Evolutionary conservation across 2,797 vertebrate species (phyloP).

Genomic region (Platalea minor): DNA sequence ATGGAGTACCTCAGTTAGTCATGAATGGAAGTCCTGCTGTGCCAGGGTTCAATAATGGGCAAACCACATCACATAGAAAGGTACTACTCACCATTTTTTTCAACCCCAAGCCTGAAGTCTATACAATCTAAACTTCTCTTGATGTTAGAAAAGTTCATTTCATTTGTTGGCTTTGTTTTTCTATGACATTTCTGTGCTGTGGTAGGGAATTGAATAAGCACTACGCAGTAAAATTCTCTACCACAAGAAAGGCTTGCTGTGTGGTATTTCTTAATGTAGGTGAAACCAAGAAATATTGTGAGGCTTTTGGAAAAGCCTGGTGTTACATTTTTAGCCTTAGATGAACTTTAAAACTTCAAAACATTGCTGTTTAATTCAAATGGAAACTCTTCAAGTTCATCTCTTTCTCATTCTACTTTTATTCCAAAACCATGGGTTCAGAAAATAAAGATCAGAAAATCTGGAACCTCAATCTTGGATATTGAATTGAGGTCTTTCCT

Average conservation of each 20-base stretch:
- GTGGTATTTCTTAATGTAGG: conserved; percentile 61
- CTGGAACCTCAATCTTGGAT: neutral
- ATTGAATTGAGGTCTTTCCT: neutral
- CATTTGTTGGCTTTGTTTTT: neutral
- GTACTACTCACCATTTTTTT: neutral
- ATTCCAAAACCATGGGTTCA: neutral
- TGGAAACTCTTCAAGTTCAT: neutral
- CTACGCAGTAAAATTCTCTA: neutral
- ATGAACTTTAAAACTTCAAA: conserved; percentile 45
- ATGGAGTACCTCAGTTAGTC: neutral
- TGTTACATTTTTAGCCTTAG: conserved; percentile 45
- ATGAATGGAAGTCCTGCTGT: neutral
- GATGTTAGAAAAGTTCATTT: neutral
- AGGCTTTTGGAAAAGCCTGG: conserved; percentile 19
- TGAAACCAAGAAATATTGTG: conserved; percentile 50
- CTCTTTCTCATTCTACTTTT: neutral
- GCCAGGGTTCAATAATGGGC: neutral
- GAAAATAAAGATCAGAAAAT: neutral
- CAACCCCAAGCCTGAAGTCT: neutral
- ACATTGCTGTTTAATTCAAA: neutral
- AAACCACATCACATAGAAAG: neutral
- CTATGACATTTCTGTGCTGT: conserved; percentile 3
- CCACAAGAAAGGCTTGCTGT: conserved; percentile 53
- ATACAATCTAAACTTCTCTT: neutral
- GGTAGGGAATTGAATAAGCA: conserved; percentile 20